Conservation (phyloP, 2,888 invertebrate species). For the Galeruca laticollis region DNA sequence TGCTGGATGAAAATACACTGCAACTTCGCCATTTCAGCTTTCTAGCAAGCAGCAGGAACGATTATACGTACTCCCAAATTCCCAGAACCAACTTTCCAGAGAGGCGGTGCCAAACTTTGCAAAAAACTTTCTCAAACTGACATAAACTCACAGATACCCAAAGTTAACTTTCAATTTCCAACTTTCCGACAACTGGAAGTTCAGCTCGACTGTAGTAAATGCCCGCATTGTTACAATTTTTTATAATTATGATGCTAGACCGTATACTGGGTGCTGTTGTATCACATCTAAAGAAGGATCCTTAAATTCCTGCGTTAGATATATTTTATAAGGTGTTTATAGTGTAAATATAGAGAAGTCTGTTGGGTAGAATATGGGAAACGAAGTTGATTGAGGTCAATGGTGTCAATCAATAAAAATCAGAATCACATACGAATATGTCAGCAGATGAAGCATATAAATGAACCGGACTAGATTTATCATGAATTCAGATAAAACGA, state of each 20-base stretch:
- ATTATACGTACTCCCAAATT: constrained; percentile 58
- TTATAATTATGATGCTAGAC: not conserved
- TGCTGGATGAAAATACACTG: constrained; percentile 28
- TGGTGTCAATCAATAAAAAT: too few relatives aligned
- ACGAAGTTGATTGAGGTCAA: too few relatives aligned
- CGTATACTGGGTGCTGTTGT: not conserved
- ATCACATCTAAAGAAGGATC: not conserved
- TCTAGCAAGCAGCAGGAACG: constrained; percentile 43
- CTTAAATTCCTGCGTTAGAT: too few relatives aligned
- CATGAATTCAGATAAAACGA: too few relatives aligned
- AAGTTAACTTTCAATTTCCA: constrained; percentile 48
- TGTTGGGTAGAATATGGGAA: too few relatives aligned
- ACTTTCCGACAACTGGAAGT: constrained; percentile 38
- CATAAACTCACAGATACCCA: constrained; percentile 61
- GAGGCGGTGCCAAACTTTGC: constrained; percentile 60
- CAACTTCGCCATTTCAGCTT: constrained; percentile 22
- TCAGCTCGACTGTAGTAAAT: constrained; percentile 17
- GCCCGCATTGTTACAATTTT: constrained; percentile 10
- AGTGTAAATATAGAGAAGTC: too few relatives aligned
- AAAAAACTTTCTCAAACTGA: constrained; percentile 65
- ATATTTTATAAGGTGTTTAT: too few relatives aligned
- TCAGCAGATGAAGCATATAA: too few relatives aligned
- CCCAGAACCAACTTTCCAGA: constrained; percentile 57
- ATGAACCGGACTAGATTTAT: too few relatives aligned
- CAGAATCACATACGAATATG: too few relatives aligned